Evolutionary conservation across 1,140 invertebrate genomes (phyloP), one percentile per base, ranked within the genome.

Genomic region (Drosophila burlai): DNA sequence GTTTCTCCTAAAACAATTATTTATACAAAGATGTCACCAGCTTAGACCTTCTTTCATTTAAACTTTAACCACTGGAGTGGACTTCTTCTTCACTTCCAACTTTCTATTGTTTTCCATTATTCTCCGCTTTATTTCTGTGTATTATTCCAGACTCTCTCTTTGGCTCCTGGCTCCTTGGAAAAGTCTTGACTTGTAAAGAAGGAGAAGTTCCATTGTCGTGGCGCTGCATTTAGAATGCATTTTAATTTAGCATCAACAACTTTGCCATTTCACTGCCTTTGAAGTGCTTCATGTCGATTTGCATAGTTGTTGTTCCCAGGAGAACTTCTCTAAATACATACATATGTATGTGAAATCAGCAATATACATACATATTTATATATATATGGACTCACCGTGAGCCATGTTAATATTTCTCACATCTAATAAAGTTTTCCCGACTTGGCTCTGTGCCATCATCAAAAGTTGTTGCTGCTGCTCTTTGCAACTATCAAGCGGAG

Each of bases 321-420:
- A 42, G 74, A 77, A 61, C 52, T 75, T 50, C 21, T 16, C 55
- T 50, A 43, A 24, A n/a, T 24, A 24, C 10, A 72, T 42, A 54
- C n/a, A 5, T 34, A 34, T 49, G 47, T 34, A 60, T 18, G 24
- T 18, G 38, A 21, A 71, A 46, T 36, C 62, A 21, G 42, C 9
- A 18, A 9, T 43, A n/a, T n/a, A 42, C 31, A 42, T 38, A 47
- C 31, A 45, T 38, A 47, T 38, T 21, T 29, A 47, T 26, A 31
- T 31, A 31, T 31, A 31, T 31, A 31, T 31, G 18, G 15, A 43
- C 24, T 43, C 50, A 47, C 59, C 54, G 55, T 49, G 47, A 58
- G 43, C 65, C 68, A 71, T 83, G 76, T 77, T 86, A 87, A 87
- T 86, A 83, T 87, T 89, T 84, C 76, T 80, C 74, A 71, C 84